A percentile compares a stretch with the other conserved stretches of the same genome.
Evolutionary conservation across 2,888 invertebrate genomes (phyloP).

Genomic region (Stegana nigrithorax): DNA sequence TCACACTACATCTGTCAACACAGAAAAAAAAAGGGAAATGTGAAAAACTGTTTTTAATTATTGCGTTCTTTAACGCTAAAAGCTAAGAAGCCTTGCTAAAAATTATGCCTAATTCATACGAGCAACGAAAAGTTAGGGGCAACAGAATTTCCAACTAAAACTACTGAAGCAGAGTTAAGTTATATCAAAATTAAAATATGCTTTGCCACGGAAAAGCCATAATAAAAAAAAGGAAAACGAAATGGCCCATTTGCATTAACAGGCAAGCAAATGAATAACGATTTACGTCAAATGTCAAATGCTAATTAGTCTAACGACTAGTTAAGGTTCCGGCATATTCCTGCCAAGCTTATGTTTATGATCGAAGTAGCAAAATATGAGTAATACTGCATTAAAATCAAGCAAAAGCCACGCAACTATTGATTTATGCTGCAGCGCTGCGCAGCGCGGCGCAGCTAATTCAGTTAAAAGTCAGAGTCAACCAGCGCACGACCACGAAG

Average conservation of each 20-base stretch:
- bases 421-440: not conserved
- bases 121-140: no score
- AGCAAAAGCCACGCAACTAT: not conserved
- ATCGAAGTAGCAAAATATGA: not conserved
- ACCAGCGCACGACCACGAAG: not conserved
- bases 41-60: no score
- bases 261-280: constrained; percentile 13
- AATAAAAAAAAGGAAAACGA: not conserved
- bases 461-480: no score
- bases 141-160: no score
- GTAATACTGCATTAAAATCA: not conserved
- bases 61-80: no score
- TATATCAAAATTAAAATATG: constrained; percentile 2
- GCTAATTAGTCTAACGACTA: not conserved
- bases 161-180: not conserved
- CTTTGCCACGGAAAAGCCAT: not conserved
- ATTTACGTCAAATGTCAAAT: constrained; percentile 13
- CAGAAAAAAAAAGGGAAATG: no score
- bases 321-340: not conserved
- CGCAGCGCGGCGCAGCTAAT: no score
- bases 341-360: no score
- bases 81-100: no score
- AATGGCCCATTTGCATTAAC: no score
- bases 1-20: no score
- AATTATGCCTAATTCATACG: no score